Evolutionary conservation across 2,113 vertebrate genomes (phyloP), one percentile per base, ranked within the genome.

Genomic region (Ptychochromis oligacanthus): DNA sequence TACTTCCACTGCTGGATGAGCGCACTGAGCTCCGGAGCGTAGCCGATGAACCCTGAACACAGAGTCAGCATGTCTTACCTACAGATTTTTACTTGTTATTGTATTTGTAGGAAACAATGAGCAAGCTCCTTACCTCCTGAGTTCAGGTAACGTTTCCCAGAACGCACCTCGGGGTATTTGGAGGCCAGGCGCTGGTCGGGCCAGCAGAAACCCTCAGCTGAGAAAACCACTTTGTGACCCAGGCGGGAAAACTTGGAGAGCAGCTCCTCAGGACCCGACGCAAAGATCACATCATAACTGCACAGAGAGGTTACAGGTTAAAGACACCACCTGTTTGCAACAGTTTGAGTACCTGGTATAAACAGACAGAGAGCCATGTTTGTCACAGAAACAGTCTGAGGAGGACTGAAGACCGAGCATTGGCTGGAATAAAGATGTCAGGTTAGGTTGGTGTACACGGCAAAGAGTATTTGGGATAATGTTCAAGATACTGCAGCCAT

Each of bases 91-190:
- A 0, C 24, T 0, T 72, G 11, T 52, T 28, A 49, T 18, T 28
- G 65, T 0, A 52, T 52, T 52, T 72, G 20, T 49, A 72, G 20
- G 17, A 0, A 5, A 20, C 7, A 3, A 4, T 2, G 24, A 31
- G 65, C 0, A 40, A 18, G 64, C 65, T 20, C 0, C 65, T 81
- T 6, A 94, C 93, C 93, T 90, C 93, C 93, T 1, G 93, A 94
- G 91, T 94, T 94, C 7, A 93, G 92, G 91, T 83, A 94, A 81
- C 93, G 93, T 87, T 94, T 94, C 90, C 93, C 93, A 88, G 93
- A 43, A 70, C 90, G 90, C 84, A 94, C 93, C 76, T 81, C 54
- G 0, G 93, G 93, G 67, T 94, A 94, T 22, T 90, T 94, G 72
- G 91, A 40, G 78, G 91, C 89, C 74, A 93, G 87, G 1, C 91